Evolutionary conservation across 2,888 invertebrate species (phyloP).

Genomic region (Isoperla grammatica): DNA sequence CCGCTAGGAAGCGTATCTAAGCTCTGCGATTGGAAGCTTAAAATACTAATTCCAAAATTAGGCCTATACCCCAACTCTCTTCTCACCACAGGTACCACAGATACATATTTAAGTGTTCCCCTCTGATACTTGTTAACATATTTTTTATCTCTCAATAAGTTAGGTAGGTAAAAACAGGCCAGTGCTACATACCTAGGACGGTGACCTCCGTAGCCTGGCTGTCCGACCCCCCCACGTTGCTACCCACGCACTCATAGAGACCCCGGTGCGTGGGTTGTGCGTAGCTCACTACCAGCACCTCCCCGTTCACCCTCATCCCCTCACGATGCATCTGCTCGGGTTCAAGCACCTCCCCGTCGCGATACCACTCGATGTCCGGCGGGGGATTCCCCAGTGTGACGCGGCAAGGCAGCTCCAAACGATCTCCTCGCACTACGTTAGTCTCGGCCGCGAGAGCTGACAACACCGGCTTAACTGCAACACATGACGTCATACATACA

Average conservation of each 20-base stretch:
- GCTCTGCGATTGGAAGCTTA: too few relatives aligned
- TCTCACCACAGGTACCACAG: too few relatives aligned
- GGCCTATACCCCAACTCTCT: too few relatives aligned
- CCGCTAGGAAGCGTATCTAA: too few relatives aligned
- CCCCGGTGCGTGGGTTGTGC: conserved; percentile 36
- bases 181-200: conserved; percentile 47
- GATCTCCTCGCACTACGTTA: conserved; percentile 24
- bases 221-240: conserved; percentile 42
- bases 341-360: conserved; percentile 26
- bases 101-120: too few relatives aligned
- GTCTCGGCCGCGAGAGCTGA: neutral
- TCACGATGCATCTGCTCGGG: conserved; percentile 20
- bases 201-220: conserved; percentile 44
- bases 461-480: conserved; percentile 25
- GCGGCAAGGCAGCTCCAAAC: conserved; percentile 34
- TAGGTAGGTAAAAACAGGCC: too few relatives aligned
- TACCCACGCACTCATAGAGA: conserved; percentile 44
- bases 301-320: conserved; percentile 18
- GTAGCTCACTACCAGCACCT: conserved; percentile 21
- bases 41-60: neutral
- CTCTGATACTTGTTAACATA: too few relatives aligned
- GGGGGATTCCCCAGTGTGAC: conserved; percentile 27
- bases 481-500: too few relatives aligned
- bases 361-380: conserved; percentile 41
- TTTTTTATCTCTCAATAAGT: too few relatives aligned